phyloP scores from a whole-genome alignment of 23 tunicate species.

The Pegea sp. region DNA sequence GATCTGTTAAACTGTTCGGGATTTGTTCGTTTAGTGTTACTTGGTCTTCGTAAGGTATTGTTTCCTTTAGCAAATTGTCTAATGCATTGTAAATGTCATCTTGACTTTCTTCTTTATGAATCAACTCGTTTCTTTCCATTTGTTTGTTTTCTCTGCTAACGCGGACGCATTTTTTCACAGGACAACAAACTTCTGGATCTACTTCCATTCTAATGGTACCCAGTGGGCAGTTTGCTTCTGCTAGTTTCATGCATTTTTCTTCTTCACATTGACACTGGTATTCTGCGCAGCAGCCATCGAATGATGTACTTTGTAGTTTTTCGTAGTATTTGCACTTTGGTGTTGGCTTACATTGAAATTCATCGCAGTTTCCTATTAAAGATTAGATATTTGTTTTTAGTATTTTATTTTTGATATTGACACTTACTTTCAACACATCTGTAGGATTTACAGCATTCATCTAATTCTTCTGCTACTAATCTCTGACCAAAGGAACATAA shows the following conservation, averaged over 20 bases:
- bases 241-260: conserved; percentile 34
- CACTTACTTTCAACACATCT: conserved; percentile 37
- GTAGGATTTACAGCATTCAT: conserved; percentile 29
- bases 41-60: too few species aligned
- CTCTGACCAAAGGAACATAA: conserved; percentile 14
- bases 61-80: too few species aligned
- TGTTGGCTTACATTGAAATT: not conserved
- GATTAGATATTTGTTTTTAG: not conserved
- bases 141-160: not conserved
- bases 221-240: conserved; percentile 31
- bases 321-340: conserved; percentile 53
- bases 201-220: conserved; percentile 40
- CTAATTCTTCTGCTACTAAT: conserved; percentile 8
- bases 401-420: not conserved
- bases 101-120: not conserved
- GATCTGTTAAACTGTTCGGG: too few species aligned
- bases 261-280: conserved; percentile 41
- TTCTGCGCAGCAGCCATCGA: conserved; percentile 37
- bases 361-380: not conserved
- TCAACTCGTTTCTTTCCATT: not conserved
- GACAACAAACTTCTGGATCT: conserved; percentile 38
- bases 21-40: too few species aligned
- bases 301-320: conserved; percentile 2
- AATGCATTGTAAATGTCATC: not conserved
- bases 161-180: conserved; percentile 38